Base-by-base conservation (phyloP, 2,113 vertebrate genomes). In the Silurus meridionalis region DNA sequence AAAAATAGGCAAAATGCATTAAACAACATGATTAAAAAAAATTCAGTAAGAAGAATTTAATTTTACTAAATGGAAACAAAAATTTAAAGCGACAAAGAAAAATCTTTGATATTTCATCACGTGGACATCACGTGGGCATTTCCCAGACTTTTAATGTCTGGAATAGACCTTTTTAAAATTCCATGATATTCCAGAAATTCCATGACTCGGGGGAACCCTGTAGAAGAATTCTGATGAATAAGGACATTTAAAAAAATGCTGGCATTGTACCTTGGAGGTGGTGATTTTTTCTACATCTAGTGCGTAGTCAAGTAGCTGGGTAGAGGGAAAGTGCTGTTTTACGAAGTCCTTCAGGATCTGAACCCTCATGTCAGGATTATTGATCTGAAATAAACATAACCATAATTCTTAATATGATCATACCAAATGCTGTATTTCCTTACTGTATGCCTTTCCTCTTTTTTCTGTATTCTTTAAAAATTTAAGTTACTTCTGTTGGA, bases 241-340 rank as follows among this genome's bases (percentile, higher is more conserved):
- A 80, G 21, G 0, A 82, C 80, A 53, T 14, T 64, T 50, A 80
- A 61, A 37, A 37, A 46, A 60, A 21, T 48, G 28, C 28, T 23
- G n/a, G 28, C 8, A 37, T 15, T 17, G 72, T 90, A 95, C 97
- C 95, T 99, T 99, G 15, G 98, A 99, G 3, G 98, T 99, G 90
- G 98, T 99, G 85, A 99, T 99, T 91, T 99, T 99, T 91, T 99
- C 98, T 2, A 99, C 98, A 91, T 99, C 97, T 5, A 99, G 94
- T 0, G 98, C 97, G 0, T 99, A 99, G 91, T 99, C 98, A 81
- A 99, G 90, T 89, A 99, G 93, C 0, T 96, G 97, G 2, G 95
- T 96, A 89, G 98, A 96, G 2, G 97, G 95, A 90, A 99, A 99
- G 88, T 99, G 92, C 94, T 97, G 97, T 90, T 97, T 98, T 92